Conservation (phyloP, 2,888 invertebrate genomes). For the Alcis repandata region DNA sequence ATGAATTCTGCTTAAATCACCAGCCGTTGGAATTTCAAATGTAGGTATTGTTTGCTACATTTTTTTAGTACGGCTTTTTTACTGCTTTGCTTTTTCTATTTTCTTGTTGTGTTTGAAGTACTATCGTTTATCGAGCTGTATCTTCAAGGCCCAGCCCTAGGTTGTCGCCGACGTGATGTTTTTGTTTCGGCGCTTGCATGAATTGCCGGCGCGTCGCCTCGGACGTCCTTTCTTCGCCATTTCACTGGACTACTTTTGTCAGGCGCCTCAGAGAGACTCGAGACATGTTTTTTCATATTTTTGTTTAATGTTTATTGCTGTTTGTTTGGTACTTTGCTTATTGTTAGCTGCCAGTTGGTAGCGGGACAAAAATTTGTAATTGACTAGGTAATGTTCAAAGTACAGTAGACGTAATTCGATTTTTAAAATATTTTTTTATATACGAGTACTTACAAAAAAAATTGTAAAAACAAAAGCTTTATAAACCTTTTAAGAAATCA, state of each 20-base stretch:
- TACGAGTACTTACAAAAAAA: no score
- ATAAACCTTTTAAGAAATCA: no score
- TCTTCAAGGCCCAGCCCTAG: conserved; percentile 47
- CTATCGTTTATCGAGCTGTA: background rate
- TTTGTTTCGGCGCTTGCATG: conserved; percentile 57
- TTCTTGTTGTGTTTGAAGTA: background rate
- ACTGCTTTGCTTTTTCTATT: no score
- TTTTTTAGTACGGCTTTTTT: no score
- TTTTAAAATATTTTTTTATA: no score
- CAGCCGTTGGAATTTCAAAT: no score
- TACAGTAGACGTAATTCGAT: no score
- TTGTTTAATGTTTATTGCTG: conserved; percentile 29
- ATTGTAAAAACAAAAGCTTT: no score
- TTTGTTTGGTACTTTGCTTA: conserved; percentile 19
- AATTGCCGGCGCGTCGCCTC: conserved; percentile 63
- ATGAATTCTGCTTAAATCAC: no score
- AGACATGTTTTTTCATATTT: conserved; percentile 29
- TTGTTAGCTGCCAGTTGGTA: background rate
- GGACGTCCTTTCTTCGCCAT: conserved; percentile 61
- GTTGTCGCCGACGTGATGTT: conserved; percentile 38
- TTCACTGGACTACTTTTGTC: conserved; percentile 50
- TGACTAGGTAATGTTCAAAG: no score
- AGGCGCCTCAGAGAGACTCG: conserved; percentile 30
- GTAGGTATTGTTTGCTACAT: no score
- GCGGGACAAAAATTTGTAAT: background rate